Evolutionary conservation across 2,888 invertebrate genomes (phyloP), one percentile per base, ranked within the genome.

Genomic region (Mycalesis mineus): DNA sequence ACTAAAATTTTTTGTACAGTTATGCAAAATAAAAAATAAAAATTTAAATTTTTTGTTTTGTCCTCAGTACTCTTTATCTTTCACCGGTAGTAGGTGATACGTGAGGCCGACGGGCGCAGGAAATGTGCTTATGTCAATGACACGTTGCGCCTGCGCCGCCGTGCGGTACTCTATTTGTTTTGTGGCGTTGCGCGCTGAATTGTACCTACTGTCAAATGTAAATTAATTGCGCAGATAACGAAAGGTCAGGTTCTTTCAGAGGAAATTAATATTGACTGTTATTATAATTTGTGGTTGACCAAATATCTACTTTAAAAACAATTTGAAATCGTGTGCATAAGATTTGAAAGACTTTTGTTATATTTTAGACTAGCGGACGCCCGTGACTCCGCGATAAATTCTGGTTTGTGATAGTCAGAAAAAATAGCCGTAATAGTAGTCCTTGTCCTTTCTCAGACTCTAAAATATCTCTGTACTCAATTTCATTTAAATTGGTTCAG

Each of bases 11-110:
- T n/a, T n/a, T n/a, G n/a, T n/a, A n/a, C n/a, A n/a, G 22, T 22
- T 22, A 5, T 22, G 22, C 22, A 22, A 22, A 4, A 4, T 22
- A 22, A 22, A 22, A 22, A 22, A 22, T 22, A 5, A 22, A 22
- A 22, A 22, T 22, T 7, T 14, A 44, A 7, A 45, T 14, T 66
- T 65, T 31, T 66, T 69, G 14, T n/a, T n/a, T n/a, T 84, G 76
- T 67, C 36, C 62, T 58, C 75, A 8, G 58, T 82, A 74, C 77
- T 47, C 54, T 60, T 67, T 76, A 77, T 82, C 78, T 80, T 74
- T 77, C 75, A 69, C 78, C 77, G 75, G 75, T 70, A 75, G 73
- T 72, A 60, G 67, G 56, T 42, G 53, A 60, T 60, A 62, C 56
- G 66, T 65, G 64, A 70, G 70, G 70, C 65, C 68, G 67, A 67